Evolutionary conservation across 2,888 invertebrate species (phyloP).

Genomic region (Zootermopsis nevadensis): DNA sequence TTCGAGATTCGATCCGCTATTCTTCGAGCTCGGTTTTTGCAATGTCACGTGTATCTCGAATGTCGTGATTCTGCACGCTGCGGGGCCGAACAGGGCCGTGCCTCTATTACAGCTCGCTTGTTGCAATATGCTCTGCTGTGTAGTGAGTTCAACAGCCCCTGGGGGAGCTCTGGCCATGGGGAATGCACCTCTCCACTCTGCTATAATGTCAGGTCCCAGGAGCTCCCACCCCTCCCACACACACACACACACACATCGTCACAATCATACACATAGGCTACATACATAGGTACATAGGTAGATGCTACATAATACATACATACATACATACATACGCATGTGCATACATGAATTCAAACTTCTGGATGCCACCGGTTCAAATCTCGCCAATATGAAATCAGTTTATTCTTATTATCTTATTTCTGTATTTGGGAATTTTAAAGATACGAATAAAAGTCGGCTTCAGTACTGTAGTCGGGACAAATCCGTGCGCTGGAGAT

Average conservation of each 20-base stretch:
- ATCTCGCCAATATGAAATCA: too few relatives aligned
- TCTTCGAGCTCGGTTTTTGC: too few relatives aligned
- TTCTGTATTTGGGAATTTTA: too few relatives aligned
- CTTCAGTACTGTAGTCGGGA: too few relatives aligned
- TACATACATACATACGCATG: conserved; percentile 14
- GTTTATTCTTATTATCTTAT: too few relatives aligned
- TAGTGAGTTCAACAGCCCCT: neutral
- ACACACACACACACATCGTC: conserved; percentile 15
- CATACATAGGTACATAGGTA: conserved; percentile 16
- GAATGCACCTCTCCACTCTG: neutral
- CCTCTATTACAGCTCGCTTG: conserved; percentile 11
- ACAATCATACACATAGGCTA: neutral
- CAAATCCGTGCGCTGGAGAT: too few relatives aligned
- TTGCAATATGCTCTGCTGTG: conserved; percentile 21
- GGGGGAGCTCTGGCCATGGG: conserved; percentile 8
- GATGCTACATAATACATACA: neutral
- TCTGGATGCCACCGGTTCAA: too few relatives aligned
- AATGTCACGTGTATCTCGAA: neutral
- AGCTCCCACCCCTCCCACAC: neutral
- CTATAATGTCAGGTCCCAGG: conserved; percentile 4
- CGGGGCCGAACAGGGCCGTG: neutral
- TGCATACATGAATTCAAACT: neutral
- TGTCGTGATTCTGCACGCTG: neutral
- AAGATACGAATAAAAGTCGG: too few relatives aligned
- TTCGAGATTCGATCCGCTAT: too few relatives aligned